Evolutionary conservation across 1,140 invertebrate species (phyloP).

Genomic region (Drosophila dunni): DNA sequence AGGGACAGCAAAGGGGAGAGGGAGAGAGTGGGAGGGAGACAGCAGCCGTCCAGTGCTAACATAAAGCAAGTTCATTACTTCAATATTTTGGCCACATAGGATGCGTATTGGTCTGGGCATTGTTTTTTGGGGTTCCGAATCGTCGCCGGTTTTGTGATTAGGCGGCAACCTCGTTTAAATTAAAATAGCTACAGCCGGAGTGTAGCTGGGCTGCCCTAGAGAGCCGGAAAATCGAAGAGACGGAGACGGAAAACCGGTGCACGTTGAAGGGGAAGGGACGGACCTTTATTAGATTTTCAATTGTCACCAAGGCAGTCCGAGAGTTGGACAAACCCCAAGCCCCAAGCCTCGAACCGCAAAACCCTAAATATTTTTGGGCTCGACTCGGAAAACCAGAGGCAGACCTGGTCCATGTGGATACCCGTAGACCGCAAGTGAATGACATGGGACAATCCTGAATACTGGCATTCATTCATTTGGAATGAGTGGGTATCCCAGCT

Average conservation of each 20-base stretch:
- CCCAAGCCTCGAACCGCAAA: conserved; percentile 31
- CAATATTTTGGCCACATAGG: conserved; percentile 75
- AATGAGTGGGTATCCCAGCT: conserved; percentile 32
- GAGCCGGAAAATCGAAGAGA: neutral
- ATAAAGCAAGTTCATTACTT: conserved; percentile 76
- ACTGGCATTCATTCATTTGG: conserved; percentile 43
- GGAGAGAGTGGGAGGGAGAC: neutral
- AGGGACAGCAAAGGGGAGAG: too few relatives aligned
- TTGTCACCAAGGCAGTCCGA: conserved; percentile 67
- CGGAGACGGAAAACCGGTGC: neutral
- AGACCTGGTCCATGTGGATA: neutral
- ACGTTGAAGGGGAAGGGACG: conserved; percentile 8
- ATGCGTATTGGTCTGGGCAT: conserved; percentile 45
- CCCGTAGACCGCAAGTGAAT: conserved; percentile 72
- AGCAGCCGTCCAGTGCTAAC: conserved; percentile 5
- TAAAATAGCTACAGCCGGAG: conserved; percentile 71
- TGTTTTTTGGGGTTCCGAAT: conserved; percentile 30
- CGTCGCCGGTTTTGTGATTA: conserved; percentile 73
- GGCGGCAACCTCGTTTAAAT: conserved; percentile 77
- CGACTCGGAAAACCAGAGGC: conserved; percentile 45
- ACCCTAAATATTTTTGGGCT: conserved; percentile 67
- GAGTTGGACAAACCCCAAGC: neutral
- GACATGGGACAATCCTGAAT: conserved; percentile 49
- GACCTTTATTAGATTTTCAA: conserved; percentile 82
- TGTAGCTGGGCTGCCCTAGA: conserved; percentile 20